phyloP scores from a whole-genome alignment of 2,797 vertebrate species.

The Perodicticus potto region DNA sequence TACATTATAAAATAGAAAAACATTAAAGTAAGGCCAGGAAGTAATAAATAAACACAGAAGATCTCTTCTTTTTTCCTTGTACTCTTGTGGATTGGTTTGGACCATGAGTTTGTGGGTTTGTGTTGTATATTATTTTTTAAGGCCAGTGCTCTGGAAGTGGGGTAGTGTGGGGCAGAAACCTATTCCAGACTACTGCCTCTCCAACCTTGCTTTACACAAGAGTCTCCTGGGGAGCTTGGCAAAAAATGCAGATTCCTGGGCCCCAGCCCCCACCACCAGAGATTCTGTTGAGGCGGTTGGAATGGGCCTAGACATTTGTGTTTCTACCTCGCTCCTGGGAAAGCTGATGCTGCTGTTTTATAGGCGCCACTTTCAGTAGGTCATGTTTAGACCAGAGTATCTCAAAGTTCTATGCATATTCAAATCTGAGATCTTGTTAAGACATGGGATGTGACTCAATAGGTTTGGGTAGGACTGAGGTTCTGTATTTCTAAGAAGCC shows the following conservation, averaged over 20 bases:
- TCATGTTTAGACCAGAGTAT: neutral
- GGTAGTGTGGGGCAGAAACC: neutral
- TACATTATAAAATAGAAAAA: neutral
- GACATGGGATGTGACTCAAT: neutral
- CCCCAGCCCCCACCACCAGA: neutral
- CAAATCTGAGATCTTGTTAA: neutral
- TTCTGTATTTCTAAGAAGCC: neutral
- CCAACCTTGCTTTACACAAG: too few species aligned
- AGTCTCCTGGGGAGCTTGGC: neutral
- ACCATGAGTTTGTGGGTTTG: neutral
- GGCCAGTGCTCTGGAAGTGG: neutral
- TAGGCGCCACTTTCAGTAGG: neutral
- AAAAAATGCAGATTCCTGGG: neutral
- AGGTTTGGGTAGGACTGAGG: neutral
- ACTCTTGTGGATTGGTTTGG: neutral
- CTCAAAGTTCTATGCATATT: neutral
- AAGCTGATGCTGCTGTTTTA: neutral
- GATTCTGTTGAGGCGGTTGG: neutral
- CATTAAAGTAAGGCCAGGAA: neutral
- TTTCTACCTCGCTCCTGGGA: neutral
- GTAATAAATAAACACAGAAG: neutral
- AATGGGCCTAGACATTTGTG: neutral
- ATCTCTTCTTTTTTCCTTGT: neutral
- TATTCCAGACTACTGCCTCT: neutral
- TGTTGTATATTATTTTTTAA: neutral